Evolutionary conservation across 2,797 vertebrate species (phyloP).

Genomic region (Lepus townsendii): DNA sequence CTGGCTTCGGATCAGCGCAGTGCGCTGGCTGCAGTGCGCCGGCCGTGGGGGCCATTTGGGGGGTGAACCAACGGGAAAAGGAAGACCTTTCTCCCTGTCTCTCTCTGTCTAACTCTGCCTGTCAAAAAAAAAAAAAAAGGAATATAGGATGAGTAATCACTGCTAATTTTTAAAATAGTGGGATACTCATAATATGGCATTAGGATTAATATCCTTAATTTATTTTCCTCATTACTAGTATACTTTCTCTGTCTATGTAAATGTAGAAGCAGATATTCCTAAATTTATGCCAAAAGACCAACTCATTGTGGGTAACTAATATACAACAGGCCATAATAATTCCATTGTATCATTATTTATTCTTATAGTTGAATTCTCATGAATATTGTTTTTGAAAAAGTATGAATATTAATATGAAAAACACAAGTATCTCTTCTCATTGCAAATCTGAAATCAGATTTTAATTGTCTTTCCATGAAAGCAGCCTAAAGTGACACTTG

Average conservation of each 20-base stretch:
- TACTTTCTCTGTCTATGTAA: neutral
- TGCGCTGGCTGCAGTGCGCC: too few species aligned
- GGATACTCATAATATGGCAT: neutral
- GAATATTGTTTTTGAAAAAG: constrained; percentile 49
- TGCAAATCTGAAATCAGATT: neutral
- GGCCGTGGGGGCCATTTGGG: too few species aligned
- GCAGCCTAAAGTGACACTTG: neutral
- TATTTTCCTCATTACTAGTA: constrained; percentile 16
- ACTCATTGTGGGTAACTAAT: constrained; percentile 47
- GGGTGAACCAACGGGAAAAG: too few species aligned
- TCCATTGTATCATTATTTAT: neutral
- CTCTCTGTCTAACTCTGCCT: too few species aligned
- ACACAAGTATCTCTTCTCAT: neutral
- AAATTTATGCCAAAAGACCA: constrained; percentile 65
- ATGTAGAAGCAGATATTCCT: constrained; percentile 64
- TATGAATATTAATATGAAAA: constrained; percentile 64
- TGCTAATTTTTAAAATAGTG: constrained; percentile 38
- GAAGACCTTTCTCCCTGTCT: too few species aligned
- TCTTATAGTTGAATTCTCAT: constrained; percentile 50
- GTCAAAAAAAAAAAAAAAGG: neutral
- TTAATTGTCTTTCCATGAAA: neutral
- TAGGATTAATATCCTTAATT: neutral
- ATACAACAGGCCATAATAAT: neutral
- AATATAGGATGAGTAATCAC: neutral
- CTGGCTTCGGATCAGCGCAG: too few species aligned